A percentile compares a stretch with the other conserved stretches of the same genome.
These are phyloP conservation scores for Syrista parreyssii DNA, from an alignment of 2,888 invertebrate species.

Conservation along the genomic window DNA sequence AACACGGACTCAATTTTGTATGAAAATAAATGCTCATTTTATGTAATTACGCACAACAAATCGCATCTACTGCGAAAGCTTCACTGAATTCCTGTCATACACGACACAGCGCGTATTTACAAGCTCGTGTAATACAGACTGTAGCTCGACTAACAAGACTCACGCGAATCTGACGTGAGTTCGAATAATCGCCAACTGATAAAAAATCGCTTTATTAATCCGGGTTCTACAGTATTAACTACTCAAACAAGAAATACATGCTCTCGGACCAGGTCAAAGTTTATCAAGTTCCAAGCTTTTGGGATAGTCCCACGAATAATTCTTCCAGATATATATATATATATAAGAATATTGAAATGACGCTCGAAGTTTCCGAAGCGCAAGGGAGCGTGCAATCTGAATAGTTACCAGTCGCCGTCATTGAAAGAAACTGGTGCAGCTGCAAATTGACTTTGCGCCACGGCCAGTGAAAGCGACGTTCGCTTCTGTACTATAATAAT, in stretches of 20 bases:
- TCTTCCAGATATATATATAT: neutral
- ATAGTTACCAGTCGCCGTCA: neutral
- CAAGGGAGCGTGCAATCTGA: neutral
- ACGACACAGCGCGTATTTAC: too few relatives aligned
- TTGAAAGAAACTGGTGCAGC: neutral
- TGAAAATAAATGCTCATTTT: too few relatives aligned
- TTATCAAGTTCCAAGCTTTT: neutral
- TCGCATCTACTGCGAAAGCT: too few relatives aligned
- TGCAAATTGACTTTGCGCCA: neutral
- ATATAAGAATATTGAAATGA: neutral
- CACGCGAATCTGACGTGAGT: too few relatives aligned
- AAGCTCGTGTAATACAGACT: too few relatives aligned
- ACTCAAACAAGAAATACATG: neutral
- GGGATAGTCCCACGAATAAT: neutral
- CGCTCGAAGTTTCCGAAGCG: neutral
- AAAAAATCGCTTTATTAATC: too few relatives aligned
- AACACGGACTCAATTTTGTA: too few relatives aligned
- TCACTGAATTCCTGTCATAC: too few relatives aligned
- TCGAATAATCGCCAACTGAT: too few relatives aligned
- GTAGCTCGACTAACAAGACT: too few relatives aligned
- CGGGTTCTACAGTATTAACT: neutral
- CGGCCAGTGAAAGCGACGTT: neutral
- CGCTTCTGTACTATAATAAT: neutral
- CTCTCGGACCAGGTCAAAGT: neutral
- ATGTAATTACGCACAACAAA: too few relatives aligned